phyloP scores from a whole-genome alignment of 1,140 invertebrate genomes.

The Acromyrmex echinatior region DNA sequence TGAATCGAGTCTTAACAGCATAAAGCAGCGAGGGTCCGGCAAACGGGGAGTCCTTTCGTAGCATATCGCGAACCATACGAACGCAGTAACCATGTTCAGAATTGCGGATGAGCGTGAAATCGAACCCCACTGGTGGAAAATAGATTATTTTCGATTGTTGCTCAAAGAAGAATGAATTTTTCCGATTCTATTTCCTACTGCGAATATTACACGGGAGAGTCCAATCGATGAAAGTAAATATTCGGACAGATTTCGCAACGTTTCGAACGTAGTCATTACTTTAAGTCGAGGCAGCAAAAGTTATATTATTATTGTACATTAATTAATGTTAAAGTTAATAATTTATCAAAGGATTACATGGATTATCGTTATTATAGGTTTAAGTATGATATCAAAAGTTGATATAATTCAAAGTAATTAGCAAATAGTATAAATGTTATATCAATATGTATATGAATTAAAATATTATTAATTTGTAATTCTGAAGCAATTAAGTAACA shows the following conservation, averaged over 20 bases:
- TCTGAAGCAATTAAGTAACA: not conserved
- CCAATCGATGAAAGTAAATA: not conserved
- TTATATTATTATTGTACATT: not conserved
- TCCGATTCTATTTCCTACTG: conserved; percentile 24
- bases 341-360: not conserved
- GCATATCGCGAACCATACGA: not conserved
- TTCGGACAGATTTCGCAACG: not conserved
- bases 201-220: conserved; percentile 2
- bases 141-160: conserved; percentile 46
- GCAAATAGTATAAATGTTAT: not conserved
- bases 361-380: not conserved
- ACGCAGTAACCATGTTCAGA: conserved; percentile 7
- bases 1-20: conserved; percentile 11
- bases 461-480: not conserved
- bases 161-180: not conserved
- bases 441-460: not conserved
- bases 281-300: not conserved
- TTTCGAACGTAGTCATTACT: not conserved
- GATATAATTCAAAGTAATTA: not conserved
- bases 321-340: not conserved
- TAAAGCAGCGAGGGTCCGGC: not conserved
- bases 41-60: not conserved
- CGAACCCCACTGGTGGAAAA: not conserved
- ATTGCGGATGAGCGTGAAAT: conserved; percentile 51
- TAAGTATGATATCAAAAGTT: not conserved